Percentiles rank a stretch among this genome's conserved stretches.
Evolutionary conservation across 2,113 vertebrate genomes (phyloP).

Genomic region (Osmerus eperlanus): DNA sequence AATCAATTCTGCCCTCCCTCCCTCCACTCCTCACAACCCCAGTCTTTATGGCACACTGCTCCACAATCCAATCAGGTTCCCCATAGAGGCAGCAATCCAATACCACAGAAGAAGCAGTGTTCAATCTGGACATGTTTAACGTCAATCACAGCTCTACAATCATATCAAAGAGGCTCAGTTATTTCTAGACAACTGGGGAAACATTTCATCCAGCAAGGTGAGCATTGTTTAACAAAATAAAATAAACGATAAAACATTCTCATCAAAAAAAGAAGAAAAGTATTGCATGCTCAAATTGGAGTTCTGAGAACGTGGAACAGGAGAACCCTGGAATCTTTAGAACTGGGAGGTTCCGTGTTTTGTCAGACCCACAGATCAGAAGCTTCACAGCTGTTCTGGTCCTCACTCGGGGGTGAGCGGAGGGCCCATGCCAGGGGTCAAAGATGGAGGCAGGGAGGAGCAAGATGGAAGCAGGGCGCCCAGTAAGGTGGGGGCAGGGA

Average conservation of each 20-base stretch:
- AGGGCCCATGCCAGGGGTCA: not conserved
- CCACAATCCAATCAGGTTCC: not conserved
- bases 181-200: not conserved
- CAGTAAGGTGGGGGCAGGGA: not conserved
- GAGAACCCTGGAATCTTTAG: not conserved
- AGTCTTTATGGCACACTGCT: not conserved
- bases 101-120: not conserved
- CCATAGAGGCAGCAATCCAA: not conserved
- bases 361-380: not conserved
- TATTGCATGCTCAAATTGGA: not conserved
- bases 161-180: not conserved
- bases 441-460: not conserved
- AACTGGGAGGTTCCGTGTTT: not conserved
- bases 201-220: not conserved
- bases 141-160: not conserved
- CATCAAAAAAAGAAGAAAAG: not conserved
- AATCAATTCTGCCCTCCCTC: not conserved
- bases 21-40: not conserved
- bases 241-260: not conserved
- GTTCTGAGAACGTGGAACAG: not conserved
- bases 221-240: not conserved
- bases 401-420: not conserved
- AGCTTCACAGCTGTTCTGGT: not conserved
- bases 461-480: too few relatives aligned
- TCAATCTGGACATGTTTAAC: constrained; percentile 2